These are phyloP conservation scores for Melanotaenia parkinsoni DNA, from an alignment of 2,797 vertebrate species.

Conservation along the genomic window DNA sequence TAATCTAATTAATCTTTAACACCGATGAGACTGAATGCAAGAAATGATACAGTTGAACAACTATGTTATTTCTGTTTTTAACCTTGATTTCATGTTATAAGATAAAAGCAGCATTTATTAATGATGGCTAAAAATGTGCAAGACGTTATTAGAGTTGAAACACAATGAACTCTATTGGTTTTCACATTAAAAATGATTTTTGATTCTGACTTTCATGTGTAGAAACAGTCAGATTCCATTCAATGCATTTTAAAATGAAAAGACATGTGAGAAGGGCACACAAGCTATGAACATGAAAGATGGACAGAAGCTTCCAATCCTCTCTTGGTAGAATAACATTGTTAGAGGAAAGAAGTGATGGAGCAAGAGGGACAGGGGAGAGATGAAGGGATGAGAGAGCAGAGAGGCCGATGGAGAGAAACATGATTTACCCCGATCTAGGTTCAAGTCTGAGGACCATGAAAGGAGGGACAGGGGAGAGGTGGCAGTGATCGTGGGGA, in stretches of 20 bases:
- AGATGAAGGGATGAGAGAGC: slow-evolving; percentile 51
- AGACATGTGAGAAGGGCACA: slow-evolving; percentile 25
- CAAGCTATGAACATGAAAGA: slow-evolving; percentile 44
- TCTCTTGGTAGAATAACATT: slow-evolving; percentile 47
- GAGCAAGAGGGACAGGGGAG: slow-evolving; percentile 59
- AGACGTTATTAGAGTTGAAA: slow-evolving; percentile 1
- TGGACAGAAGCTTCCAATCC: slow-evolving; percentile 63
- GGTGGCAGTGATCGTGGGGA: slow-evolving; percentile 84
- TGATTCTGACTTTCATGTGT: slow-evolving; percentile 14
- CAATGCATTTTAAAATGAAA: slow-evolving; percentile 51
- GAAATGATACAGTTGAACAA: neutral
- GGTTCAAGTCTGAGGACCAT: slow-evolving; percentile 92
- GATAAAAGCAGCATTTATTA: slow-evolving; percentile 10
- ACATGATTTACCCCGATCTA: slow-evolving; percentile 94
- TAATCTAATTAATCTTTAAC: neutral
- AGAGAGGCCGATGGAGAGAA: slow-evolving; percentile 73
- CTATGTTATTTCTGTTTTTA: neutral
- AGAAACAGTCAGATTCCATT: slow-evolving; percentile 59
- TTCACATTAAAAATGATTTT: neutral
- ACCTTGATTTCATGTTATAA: slow-evolving; percentile 3
- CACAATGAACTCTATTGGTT: slow-evolving; percentile 6
- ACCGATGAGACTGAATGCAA: neutral
- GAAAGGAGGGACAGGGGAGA: slow-evolving; percentile 80
- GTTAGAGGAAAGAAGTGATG: slow-evolving; percentile 63
- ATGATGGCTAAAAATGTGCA: slow-evolving; percentile 17